These are phyloP conservation scores for Loriculus beryllinus DNA, from an alignment of 2,797 vertebrate genomes.

Conservation along the genomic window DNA sequence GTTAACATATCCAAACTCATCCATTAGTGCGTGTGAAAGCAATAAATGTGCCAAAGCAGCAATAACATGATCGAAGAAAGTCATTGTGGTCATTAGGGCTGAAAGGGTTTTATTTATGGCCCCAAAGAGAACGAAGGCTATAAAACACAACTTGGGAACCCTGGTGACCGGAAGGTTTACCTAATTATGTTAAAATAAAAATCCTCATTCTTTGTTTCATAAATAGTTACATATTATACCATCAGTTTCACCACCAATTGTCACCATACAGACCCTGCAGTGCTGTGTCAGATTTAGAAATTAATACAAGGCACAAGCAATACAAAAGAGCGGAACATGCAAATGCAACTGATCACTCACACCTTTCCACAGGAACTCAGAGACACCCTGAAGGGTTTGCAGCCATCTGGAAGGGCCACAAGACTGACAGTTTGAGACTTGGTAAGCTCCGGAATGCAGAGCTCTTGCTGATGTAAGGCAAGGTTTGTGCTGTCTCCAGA, in stretches of 20 bases:
- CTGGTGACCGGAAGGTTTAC: slow-evolving; percentile 28
- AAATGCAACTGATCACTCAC: neutral
- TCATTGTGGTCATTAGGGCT: slow-evolving; percentile 82
- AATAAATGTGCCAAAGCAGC: slow-evolving; percentile 90
- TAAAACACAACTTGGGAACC: slow-evolving; percentile 67
- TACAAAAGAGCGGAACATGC: accelerated
- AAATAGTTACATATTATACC: neutral
- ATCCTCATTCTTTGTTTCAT: neutral
- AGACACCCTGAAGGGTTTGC: neutral
- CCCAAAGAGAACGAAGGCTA: slow-evolving; percentile 71
- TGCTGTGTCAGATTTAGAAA: neutral
- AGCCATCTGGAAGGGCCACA: neutral
- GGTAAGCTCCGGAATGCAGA: neutral
- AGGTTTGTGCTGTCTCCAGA: neutral
- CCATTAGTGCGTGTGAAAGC: slow-evolving; percentile 93
- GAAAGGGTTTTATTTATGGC: slow-evolving; percentile 82
- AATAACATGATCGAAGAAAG: slow-evolving; percentile 82
- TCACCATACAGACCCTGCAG: neutral
- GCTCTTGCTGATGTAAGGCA: neutral
- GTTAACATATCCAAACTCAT: slow-evolving; percentile 99
- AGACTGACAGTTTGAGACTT: neutral
- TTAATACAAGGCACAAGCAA: neutral
- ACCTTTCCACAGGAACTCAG: neutral
- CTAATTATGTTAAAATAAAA: slow-evolving; percentile 41
- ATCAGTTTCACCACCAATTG: neutral